phyloP scores from a whole-genome alignment of 2,113 vertebrate species.

The Nerophis ophidion region DNA sequence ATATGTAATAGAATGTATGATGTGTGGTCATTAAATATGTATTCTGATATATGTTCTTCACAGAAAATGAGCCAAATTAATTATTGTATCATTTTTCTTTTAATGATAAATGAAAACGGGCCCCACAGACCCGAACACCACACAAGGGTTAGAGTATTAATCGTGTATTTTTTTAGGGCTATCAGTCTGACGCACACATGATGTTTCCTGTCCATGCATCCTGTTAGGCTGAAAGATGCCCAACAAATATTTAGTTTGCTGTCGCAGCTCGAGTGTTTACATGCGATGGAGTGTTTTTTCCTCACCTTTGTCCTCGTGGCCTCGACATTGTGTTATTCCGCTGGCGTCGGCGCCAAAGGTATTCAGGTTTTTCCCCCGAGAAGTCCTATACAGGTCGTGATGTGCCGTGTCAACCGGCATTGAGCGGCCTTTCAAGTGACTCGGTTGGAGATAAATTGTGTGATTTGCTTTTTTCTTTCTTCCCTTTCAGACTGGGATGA shows the following conservation, averaged over 20 bases:
- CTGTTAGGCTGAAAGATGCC: slow-evolving; percentile 32
- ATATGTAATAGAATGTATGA: too few relatives aligned
- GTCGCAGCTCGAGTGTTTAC: slow-evolving; percentile 15
- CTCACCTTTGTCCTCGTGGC: slow-evolving; percentile 39
- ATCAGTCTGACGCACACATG: slow-evolving; percentile 42
- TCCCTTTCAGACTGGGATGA: slow-evolving; percentile 50
- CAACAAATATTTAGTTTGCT: slow-evolving; percentile 31
- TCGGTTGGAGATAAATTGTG: neutral
- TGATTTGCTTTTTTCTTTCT: neutral
- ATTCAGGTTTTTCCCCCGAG: slow-evolving; percentile 24
- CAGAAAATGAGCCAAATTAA: too few relatives aligned
- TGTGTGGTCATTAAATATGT: too few relatives aligned
- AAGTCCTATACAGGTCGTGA: neutral
- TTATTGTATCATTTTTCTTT: too few relatives aligned
- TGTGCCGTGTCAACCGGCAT: neutral
- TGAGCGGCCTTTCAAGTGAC: neutral
- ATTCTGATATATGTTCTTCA: too few relatives aligned
- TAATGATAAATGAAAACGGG: too few relatives aligned
- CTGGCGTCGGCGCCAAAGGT: slow-evolving; percentile 44
- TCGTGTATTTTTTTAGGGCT: slow-evolving; percentile 21
- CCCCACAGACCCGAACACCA: too few relatives aligned
- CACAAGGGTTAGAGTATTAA: too few relatives aligned
- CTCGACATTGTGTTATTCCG: slow-evolving; percentile 13
- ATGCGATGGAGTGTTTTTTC: slow-evolving; percentile 52
- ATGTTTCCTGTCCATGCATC: slow-evolving; percentile 38